phyloP scores from a whole-genome alignment of 2,888 invertebrate genomes.

The Lepidocyrtoides sp. region DNA sequence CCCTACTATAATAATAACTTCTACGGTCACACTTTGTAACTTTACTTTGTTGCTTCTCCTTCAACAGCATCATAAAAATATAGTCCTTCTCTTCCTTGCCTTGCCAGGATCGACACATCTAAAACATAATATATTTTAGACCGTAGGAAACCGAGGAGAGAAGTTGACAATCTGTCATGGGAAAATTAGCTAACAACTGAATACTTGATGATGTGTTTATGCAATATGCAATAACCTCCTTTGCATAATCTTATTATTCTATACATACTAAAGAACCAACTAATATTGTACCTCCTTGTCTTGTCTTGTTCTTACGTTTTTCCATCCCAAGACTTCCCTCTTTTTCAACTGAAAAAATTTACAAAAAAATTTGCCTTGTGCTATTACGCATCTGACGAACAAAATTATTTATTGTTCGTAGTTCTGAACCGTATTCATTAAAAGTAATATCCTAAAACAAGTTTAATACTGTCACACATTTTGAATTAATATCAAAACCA shows the following conservation, averaged over 20 bases:
- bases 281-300: neutral
- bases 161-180: constrained; percentile 49
- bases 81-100: no score
- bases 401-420: no score
- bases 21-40: no score
- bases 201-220: constrained; percentile 21
- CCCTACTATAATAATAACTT: no score
- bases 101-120: neutral
- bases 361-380: neutral
- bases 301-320: neutral
- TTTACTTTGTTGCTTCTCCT: no score
- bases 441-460: no score
- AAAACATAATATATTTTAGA: neutral
- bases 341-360: neutral
- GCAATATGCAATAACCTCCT: constrained; percentile 53
- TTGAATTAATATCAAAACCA: neutral
- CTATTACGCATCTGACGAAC: neutral
- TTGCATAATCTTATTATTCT: constrained; percentile 51
- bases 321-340: neutral
- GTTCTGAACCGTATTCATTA: no score
- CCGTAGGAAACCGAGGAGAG: no score
- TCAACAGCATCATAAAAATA: no score
- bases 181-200: constrained; percentile 60
- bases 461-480: neutral
- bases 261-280: neutral